A percentile compares a stretch with the other conserved stretches of the same genome.
Evolutionary conservation across 2,888 invertebrate genomes (phyloP).

Genomic region (Eledona agricola): DNA sequence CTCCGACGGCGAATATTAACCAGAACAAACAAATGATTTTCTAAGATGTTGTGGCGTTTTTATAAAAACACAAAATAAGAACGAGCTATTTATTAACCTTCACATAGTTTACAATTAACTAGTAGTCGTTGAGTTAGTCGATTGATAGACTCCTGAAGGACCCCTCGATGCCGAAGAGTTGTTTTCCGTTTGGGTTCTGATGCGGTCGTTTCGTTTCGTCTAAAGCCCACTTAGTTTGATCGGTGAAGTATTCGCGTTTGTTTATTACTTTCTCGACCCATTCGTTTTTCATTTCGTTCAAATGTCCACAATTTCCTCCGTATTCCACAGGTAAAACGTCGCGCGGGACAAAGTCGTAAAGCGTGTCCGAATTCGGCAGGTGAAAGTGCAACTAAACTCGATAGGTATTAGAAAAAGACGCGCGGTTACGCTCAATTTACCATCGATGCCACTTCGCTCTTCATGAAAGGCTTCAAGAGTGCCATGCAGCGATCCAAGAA

Average conservation of each 20-base stretch:
- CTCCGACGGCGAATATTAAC: conserved; percentile 64
- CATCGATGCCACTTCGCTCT: conserved; percentile 72
- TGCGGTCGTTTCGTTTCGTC: conserved; percentile 65
- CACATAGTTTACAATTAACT: too few relatives aligned
- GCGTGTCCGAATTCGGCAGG: conserved; percentile 70
- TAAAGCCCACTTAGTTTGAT: conserved; percentile 69
- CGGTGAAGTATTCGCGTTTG: conserved; percentile 65
- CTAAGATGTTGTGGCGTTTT: conserved; percentile 1
- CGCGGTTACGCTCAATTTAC: conserved; percentile 64
- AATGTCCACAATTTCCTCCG: conserved; percentile 72
- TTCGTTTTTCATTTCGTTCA: conserved; percentile 68
- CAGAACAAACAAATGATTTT: conserved; percentile 2
- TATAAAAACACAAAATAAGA: too few relatives aligned
- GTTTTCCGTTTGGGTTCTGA: conserved; percentile 51
- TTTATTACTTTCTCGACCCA: conserved; percentile 71
- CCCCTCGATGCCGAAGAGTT: conserved; percentile 63
- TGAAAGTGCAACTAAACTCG: conserved; percentile 76
- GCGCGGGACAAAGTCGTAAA: conserved; percentile 71
- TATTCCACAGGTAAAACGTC: conserved; percentile 74
- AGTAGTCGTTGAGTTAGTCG: conserved; percentile 16
- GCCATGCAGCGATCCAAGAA: conserved; percentile 71
- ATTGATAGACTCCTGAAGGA: conserved; percentile 69
- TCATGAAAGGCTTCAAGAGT: conserved; percentile 73
- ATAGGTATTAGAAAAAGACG: too few relatives aligned
- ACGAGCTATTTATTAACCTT: too few relatives aligned